These are phyloP conservation scores for Dicyrtomina minuta DNA, from an alignment of 2,888 invertebrate species.

Conservation along the genomic window DNA sequence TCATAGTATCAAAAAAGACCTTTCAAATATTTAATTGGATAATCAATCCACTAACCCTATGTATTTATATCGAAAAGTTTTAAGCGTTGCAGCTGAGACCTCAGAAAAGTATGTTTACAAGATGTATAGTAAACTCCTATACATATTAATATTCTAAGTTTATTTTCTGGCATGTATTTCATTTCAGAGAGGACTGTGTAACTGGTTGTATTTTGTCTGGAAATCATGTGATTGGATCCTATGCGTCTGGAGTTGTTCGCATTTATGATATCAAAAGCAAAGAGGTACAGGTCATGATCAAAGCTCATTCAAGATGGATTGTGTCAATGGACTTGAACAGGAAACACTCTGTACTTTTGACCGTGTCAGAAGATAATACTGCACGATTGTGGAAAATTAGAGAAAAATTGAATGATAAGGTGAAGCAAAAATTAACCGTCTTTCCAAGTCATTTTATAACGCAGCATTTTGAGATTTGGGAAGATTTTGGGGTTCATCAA, in stretches of 20 bases:
- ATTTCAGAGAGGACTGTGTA: slow-evolving; percentile 38
- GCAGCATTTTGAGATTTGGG: no score
- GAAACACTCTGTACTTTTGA: slow-evolving; percentile 41
- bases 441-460: no score
- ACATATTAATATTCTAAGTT: background rate
- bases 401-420: slow-evolving; percentile 27
- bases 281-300: slow-evolving; percentile 38
- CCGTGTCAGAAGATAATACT: slow-evolving; percentile 49
- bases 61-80: no score
- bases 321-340: slow-evolving; percentile 46
- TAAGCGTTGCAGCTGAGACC: no score
- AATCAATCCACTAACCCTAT: background rate
- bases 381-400: slow-evolving; percentile 45
- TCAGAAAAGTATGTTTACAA: background rate
- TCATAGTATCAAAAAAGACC: background rate
- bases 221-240: slow-evolving; percentile 42
- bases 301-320: slow-evolving; percentile 52
- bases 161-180: no score
- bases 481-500: no score
- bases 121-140: background rate
- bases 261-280: slow-evolving; percentile 44
- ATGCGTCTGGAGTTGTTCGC: slow-evolving; percentile 46
- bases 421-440: background rate
- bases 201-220: slow-evolving; percentile 46
- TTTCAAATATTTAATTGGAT: background rate